Evolutionary conservation across 2,888 invertebrate species (phyloP).

Genomic region (Pherbina coryleti): DNA sequence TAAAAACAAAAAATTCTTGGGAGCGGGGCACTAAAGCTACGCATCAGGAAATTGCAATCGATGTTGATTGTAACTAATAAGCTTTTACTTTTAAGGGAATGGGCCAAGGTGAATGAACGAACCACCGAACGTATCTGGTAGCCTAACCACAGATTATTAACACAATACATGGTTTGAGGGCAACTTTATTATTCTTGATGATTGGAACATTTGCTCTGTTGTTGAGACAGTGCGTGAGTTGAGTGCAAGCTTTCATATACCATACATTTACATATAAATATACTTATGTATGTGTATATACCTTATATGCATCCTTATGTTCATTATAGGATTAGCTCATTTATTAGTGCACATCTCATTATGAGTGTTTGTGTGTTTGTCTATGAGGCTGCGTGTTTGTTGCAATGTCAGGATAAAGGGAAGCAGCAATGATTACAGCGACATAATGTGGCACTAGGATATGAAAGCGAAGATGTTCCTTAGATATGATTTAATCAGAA

Average conservation of each 20-base stretch:
- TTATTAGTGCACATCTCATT: not conserved
- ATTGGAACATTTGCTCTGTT: slow-evolving; percentile 23
- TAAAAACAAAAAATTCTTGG: not conserved
- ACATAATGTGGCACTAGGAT: not conserved
- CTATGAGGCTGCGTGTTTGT: not conserved
- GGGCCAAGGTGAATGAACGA: slow-evolving; percentile 31
- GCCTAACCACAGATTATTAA: slow-evolving; percentile 24
- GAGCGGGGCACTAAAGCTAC: not conserved
- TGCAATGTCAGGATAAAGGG: slow-evolving; percentile 1
- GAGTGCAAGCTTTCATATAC: not conserved
- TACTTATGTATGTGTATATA: not conserved
- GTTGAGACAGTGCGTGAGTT: not conserved
- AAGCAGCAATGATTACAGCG: not conserved
- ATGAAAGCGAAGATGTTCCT: not conserved
- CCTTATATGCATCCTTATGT: not conserved
- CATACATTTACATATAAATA: slow-evolving; percentile 3
- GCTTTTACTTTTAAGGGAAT: slow-evolving; percentile 2
- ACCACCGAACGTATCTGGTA: not conserved
- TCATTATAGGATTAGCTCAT: not conserved
- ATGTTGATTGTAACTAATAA: not conserved
- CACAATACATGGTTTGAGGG: slow-evolving; percentile 36
- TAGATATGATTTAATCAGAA: not conserved
- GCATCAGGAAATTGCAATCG: slow-evolving; percentile 11
- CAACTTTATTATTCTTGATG: slow-evolving; percentile 38
- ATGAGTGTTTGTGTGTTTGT: not conserved